phyloP scores from a whole-genome alignment of 1,140 invertebrate genomes.

The Saccostrea cuccullata region DNA sequence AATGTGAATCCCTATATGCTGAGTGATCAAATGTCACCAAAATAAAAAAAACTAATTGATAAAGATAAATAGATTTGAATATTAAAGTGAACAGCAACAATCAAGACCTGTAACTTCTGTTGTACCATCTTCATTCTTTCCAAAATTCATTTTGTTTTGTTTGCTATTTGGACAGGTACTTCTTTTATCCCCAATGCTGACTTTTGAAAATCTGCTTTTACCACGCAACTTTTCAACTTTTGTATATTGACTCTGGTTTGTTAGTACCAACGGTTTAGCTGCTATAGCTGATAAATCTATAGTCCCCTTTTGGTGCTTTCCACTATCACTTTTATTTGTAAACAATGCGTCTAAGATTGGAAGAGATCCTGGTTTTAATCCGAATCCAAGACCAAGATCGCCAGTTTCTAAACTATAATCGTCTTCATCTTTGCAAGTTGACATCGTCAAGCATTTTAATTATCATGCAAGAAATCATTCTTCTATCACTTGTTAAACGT shows the following conservation, averaged over 20 bases:
- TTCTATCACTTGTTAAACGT: constrained; percentile 14
- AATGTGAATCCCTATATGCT: too few relatives aligned
- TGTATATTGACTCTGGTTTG: constrained; percentile 22
- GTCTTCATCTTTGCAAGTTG: constrained; percentile 55
- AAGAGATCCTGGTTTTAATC: constrained; percentile 57
- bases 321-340: neutral
- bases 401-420: constrained; percentile 61
- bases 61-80: too few relatives aligned
- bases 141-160: neutral
- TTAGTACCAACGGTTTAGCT: constrained; percentile 10
- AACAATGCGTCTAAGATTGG: constrained; percentile 15
- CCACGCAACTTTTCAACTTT: constrained; percentile 1
- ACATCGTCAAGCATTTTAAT: constrained; percentile 44
- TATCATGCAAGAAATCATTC: neutral
- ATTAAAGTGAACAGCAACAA: too few relatives aligned
- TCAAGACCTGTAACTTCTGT: neutral
- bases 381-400: constrained; percentile 67
- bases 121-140: neutral
- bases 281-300: neutral
- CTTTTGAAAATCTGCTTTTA: constrained; percentile 6
- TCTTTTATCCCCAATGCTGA: too few relatives aligned
- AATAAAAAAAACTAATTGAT: too few relatives aligned
- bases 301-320: neutral
- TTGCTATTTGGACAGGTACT: neutral
- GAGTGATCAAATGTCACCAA: too few relatives aligned